phyloP scores from a whole-genome alignment of 2,113 vertebrate species.

The Poeciliopsis turrubarensis region DNA sequence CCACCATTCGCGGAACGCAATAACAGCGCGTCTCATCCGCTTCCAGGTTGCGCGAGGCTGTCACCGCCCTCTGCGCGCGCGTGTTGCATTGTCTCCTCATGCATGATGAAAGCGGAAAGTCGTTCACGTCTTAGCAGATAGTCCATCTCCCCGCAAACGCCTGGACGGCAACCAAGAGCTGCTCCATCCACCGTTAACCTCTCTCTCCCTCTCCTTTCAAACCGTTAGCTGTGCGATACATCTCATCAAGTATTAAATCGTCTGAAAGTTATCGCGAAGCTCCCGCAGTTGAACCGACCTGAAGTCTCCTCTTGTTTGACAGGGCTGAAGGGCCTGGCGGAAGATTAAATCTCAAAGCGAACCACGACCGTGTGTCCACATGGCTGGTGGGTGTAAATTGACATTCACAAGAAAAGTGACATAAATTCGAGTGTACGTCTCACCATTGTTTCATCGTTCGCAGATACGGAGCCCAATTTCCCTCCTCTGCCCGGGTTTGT shows the following conservation, averaged over 20 bases:
- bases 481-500: slow-evolving; percentile 94
- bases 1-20: neutral
- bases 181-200: slow-evolving; percentile 7
- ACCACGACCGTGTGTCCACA: slow-evolving; percentile 37
- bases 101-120: slow-evolving; percentile 22
- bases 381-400: slow-evolving; percentile 70
- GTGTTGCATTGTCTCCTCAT: neutral
- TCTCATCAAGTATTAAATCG: neutral
- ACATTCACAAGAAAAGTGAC: neutral
- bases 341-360: neutral
- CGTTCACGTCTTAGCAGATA: slow-evolving; percentile 27
- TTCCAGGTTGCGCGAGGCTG: neutral
- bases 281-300: neutral
- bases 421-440: neutral
- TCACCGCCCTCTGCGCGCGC: neutral
- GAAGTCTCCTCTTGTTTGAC: slow-evolving; percentile 3
- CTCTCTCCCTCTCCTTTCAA: neutral
- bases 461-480: slow-evolving; percentile 90
- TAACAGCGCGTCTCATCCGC: neutral
- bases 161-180: neutral
- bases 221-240: neutral
- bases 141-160: slow-evolving; percentile 39
- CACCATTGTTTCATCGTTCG: slow-evolving; percentile 8
- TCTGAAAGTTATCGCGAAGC: neutral
- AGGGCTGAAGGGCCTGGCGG: slow-evolving; percentile 29